Evolutionary conservation across 1,140 invertebrate species (phyloP).

Genomic region (Papilio dardanus): DNA sequence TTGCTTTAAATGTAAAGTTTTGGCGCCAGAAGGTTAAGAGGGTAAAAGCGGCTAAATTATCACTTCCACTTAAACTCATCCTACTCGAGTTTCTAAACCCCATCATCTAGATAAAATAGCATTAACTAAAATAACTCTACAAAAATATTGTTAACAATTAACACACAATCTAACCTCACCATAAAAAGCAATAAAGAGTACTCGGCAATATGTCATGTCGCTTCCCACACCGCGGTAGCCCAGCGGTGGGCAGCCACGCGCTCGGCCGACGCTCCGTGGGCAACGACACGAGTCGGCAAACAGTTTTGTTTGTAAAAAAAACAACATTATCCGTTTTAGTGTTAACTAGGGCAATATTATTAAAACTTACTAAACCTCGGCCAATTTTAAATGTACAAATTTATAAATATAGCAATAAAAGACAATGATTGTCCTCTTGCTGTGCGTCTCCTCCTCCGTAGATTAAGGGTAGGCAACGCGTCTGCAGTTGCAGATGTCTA

Average conservation of each 20-base stretch:
- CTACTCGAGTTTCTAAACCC: background rate
- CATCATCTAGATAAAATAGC: background rate
- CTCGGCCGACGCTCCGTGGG: background rate
- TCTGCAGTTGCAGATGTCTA: no score
- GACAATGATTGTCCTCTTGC: no score
- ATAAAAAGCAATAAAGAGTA: constrained; percentile 11
- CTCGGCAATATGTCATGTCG: constrained; percentile 16
- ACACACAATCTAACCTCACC: background rate
- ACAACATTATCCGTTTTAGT: background rate
- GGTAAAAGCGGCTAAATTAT: background rate
- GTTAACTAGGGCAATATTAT: background rate
- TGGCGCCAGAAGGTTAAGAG: background rate
- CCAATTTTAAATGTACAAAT: no score
- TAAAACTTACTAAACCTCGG: background rate
- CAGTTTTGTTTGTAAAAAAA: background rate
- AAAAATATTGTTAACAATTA: constrained; percentile 24
- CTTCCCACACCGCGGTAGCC: background rate
- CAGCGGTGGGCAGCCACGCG: constrained; percentile 1
- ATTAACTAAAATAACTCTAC: constrained; percentile 3
- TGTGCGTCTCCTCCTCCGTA: no score
- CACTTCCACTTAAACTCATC: background rate
- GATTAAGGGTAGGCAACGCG: no score
- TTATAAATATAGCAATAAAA: no score
- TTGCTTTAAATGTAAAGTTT: no score
- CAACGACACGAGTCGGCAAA: background rate